These are phyloP conservation scores for Prunella fulvescens DNA, from an alignment of 2,113 vertebrate genomes.

Conservation along the genomic window DNA sequence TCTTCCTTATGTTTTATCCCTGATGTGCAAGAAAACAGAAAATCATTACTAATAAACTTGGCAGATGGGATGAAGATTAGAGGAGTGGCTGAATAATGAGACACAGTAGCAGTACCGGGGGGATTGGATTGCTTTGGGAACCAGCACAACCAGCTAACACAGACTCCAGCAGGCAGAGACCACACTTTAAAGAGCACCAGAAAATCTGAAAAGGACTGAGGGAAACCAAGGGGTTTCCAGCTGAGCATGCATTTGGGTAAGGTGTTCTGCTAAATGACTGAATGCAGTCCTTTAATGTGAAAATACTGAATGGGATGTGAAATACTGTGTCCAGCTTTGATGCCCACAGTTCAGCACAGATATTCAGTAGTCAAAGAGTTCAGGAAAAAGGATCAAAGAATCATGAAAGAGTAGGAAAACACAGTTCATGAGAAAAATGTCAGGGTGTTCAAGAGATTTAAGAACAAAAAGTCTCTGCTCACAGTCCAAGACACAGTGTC, in stretches of 20 bases:
- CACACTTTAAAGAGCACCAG: rapidly evolving
- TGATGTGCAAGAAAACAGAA: neutral
- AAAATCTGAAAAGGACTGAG: neutral
- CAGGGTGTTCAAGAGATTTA: neutral
- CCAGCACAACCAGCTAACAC: neutral
- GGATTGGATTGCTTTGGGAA: neutral
- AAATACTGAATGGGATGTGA: neutral
- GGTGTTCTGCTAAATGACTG: neutral
- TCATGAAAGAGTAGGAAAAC: neutral
- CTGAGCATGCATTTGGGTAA: neutral
- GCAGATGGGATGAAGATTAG: neutral
- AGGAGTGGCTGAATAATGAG: neutral
- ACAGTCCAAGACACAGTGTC: neutral
- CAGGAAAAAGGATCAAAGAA: neutral
- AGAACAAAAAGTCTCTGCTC: neutral
- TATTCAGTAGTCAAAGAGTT: neutral
- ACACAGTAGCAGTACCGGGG: neutral
- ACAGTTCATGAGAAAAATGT: neutral
- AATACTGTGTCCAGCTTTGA: neutral
- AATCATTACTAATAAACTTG: neutral
- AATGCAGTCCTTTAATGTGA: neutral
- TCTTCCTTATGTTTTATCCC: neutral
- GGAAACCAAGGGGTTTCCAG: neutral
- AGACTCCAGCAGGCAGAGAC: neutral
- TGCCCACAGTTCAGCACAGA: neutral